Conservation (phyloP, 2,888 invertebrate genomes). For the Chironomus riparius region DNA sequence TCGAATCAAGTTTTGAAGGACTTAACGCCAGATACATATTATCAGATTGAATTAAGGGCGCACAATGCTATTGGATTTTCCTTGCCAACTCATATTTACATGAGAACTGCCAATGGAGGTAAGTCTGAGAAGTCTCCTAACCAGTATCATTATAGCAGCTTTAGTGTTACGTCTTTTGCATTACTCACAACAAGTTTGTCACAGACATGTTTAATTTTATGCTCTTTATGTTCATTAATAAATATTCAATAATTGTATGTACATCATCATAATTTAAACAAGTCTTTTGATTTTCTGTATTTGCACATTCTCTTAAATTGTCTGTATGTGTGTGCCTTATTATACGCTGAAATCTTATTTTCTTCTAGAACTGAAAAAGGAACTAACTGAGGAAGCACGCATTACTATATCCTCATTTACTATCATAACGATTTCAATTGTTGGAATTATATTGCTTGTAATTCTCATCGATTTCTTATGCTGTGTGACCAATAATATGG, state of each 20-base stretch:
- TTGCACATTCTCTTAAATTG: too few species aligned
- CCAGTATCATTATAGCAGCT: neutral
- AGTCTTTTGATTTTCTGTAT: too few species aligned
- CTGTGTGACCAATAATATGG: constrained; percentile 55
- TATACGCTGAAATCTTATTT: neutral
- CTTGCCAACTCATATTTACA: constrained; percentile 62
- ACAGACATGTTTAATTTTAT: too few species aligned
- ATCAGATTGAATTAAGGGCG: constrained; percentile 74
- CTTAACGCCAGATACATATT: constrained; percentile 68
- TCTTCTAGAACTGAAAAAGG: neutral
- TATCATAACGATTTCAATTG: constrained; percentile 78
- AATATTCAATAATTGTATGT: too few species aligned
- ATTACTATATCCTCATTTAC: constrained; percentile 46
- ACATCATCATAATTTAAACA: too few species aligned
- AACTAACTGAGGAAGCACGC: neutral
- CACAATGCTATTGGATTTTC: constrained; percentile 80
- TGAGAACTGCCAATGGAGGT: constrained; percentile 73
- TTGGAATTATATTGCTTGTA: constrained; percentile 67
- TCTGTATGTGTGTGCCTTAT: constrained; percentile 31
- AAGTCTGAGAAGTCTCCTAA: neutral
- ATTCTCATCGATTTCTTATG: constrained; percentile 80
- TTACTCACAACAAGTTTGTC: constrained; percentile 42
- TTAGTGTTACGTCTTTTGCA: neutral
- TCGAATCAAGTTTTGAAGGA: constrained; percentile 57
- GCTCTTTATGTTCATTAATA: too few species aligned